phyloP scores from a whole-genome alignment of 1,140 invertebrate species.

The Saxidomus purpurata region DNA sequence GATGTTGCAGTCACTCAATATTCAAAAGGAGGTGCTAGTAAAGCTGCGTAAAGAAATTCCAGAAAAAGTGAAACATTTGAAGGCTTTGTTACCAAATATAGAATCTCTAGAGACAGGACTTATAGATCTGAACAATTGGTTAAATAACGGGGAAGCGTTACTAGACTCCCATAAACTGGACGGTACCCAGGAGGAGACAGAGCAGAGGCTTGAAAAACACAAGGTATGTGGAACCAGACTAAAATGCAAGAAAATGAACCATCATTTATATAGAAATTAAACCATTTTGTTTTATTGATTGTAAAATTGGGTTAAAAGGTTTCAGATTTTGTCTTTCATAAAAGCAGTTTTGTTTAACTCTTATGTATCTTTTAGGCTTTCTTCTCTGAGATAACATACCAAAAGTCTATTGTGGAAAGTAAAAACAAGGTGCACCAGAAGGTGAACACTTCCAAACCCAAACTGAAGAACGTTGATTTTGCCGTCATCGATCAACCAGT shows the following conservation, averaged over 20 bases:
- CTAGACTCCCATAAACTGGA: conserved; percentile 89
- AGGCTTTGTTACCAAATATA: conserved; percentile 93
- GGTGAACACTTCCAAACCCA: conserved; percentile 91
- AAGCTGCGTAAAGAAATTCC: conserved; percentile 90
- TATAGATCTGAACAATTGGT: conserved; percentile 94
- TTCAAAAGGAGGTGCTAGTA: conserved; percentile 93
- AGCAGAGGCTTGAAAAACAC: conserved; percentile 93
- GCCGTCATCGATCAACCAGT: conserved; percentile 91
- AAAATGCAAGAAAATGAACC: too few species aligned
- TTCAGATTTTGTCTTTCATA: too few species aligned
- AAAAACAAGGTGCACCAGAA: conserved; percentile 97
- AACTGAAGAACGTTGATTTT: conserved; percentile 91
- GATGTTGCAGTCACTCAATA: conserved; percentile 96
- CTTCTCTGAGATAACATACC: conserved; percentile 95
- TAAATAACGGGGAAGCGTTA: conserved; percentile 93
- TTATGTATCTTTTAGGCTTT: too few species aligned
- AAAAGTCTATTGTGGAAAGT: conserved; percentile 97
- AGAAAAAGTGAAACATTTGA: conserved; percentile 81
- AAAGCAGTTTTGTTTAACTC: too few species aligned
- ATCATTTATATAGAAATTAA: too few species aligned
- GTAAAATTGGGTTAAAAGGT: too few species aligned
- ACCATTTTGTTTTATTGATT: too few species aligned
- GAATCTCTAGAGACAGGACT: conserved; percentile 95
- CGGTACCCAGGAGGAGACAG: conserved; percentile 91
- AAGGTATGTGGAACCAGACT: conserved; percentile 87